Percentiles rank a stretch among this genome's conserved stretches.
phyloP scores from a whole-genome alignment of 1,140 invertebrate genomes.

The Hyposmocoma kahamanoa region DNA sequence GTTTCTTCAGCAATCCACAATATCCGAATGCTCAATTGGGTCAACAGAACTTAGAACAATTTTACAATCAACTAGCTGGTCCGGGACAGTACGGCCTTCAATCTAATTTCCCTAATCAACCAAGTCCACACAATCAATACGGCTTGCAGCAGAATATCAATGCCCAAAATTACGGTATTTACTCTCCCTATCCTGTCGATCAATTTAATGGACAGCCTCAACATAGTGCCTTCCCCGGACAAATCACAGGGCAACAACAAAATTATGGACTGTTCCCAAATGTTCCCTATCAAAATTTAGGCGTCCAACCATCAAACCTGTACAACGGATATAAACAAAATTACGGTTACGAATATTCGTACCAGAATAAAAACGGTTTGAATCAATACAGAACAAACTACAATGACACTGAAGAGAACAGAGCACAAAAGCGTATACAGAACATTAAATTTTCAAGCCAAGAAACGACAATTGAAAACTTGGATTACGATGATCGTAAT shows the following conservation, averaged over 20 bases:
- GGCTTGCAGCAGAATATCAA: neutral
- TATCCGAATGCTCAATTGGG: too few species aligned
- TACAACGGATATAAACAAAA: neutral
- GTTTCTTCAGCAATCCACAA: conserved; percentile 78
- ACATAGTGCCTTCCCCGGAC: too few species aligned
- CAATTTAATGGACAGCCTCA: too few species aligned
- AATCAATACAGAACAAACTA: neutral
- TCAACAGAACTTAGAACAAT: conserved; percentile 42
- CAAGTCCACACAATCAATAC: neutral
- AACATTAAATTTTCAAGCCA: neutral
- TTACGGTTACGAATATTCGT: neutral
- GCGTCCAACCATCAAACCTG: neutral
- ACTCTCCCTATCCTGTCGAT: too few species aligned
- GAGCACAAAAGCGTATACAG: conserved; percentile 13
- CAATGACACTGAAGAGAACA: neutral
- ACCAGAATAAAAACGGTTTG: neutral
- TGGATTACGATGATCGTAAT: conserved; percentile 5
- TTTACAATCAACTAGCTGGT: conserved; percentile 7
- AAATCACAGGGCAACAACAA: too few species aligned
- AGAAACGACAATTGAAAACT: conserved; percentile 7
- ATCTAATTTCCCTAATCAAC: neutral
- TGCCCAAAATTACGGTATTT: neutral
- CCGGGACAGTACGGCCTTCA: neutral
- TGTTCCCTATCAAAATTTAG: too few species aligned
- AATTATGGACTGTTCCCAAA: too few species aligned